Evolutionary conservation across 2,797 vertebrate species (phyloP), one percentile per base, ranked within the genome.

Genomic region (Aratinga solstitialis): DNA sequence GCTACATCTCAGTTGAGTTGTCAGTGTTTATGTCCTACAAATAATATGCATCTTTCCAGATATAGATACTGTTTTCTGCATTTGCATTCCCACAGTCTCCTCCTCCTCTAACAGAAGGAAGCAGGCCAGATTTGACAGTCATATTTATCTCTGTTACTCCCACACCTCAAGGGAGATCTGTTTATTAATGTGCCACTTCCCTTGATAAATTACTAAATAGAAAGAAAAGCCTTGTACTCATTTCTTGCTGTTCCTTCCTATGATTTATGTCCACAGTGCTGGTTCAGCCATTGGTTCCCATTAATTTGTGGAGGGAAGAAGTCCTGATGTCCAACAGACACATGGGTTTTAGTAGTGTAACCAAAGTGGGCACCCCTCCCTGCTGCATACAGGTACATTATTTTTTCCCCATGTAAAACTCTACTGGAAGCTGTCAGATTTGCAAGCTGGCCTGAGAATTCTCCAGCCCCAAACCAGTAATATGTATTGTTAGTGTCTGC

Each of bases 101-200:
- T 87, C 93, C 54, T 65, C 95, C 95, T 96, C 96, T 95, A 97
- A 97, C 96, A 97, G 97, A 98, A 97, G 95, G 96, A 97, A 97
- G 96, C 97, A 98, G 98, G 98, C 98, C 98, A 97, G 95, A 94
- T 96, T 97, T 98, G 98, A 96, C 96, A 98, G 98, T 96, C 97
- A 93, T 98, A 99, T 99, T 98, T 98, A 98, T 99, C 98, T 98
- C 98, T 97, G 97, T 97, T 98, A 98, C 97, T 97, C 97, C 95
- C 97, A 97, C 96, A 97, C 98, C 98, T 98, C 98, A 94, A 96
- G 98, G 98, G 98, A 99, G 98, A 98, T 97, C 98, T 98, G 98
- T 98, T 98, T 98, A 99, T 99, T 98, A 99, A 99, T 98, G 98
- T 90, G 96, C 97, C 98, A 98, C 99, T 98, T 98, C 98, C 97